A percentile compares a stretch with the other conserved stretches of the same genome.
Evolutionary conservation across 2,113 vertebrate genomes (phyloP).

Genomic region (Acrocephalus arundinaceus): DNA sequence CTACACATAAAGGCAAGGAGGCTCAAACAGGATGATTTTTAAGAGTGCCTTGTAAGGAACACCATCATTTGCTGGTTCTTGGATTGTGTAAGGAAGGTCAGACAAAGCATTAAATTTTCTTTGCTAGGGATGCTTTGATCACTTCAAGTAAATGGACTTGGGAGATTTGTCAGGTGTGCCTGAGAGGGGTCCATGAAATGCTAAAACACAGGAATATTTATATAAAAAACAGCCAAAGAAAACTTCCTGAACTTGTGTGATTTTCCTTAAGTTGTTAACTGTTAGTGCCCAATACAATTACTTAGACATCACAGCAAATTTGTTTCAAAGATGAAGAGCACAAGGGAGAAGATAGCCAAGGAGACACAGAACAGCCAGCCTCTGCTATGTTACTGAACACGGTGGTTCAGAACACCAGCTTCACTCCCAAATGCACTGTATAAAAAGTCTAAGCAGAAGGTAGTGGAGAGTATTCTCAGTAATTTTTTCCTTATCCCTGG

Average conservation of each 20-base stretch:
- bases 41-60: background rate
- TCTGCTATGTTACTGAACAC: background rate
- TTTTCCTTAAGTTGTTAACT: background rate
- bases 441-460: background rate
- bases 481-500: background rate
- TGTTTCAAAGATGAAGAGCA: background rate
- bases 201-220: background rate
- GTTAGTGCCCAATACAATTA: background rate
- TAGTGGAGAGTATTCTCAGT: background rate
- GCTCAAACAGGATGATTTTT: background rate
- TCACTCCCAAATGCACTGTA: background rate
- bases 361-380: background rate
- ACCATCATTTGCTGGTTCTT: background rate
- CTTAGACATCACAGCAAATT: background rate
- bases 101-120: background rate
- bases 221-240: background rate
- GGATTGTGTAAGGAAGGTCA: background rate
- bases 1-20: background rate
- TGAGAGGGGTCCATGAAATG: background rate
- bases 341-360: background rate
- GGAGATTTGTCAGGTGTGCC: background rate
- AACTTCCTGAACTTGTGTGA: background rate
- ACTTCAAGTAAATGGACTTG: background rate
- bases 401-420: background rate
- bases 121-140: background rate